These are phyloP conservation scores for Epinotia demarniana DNA, from an alignment of 2,888 invertebrate genomes.

Conservation along the genomic window DNA sequence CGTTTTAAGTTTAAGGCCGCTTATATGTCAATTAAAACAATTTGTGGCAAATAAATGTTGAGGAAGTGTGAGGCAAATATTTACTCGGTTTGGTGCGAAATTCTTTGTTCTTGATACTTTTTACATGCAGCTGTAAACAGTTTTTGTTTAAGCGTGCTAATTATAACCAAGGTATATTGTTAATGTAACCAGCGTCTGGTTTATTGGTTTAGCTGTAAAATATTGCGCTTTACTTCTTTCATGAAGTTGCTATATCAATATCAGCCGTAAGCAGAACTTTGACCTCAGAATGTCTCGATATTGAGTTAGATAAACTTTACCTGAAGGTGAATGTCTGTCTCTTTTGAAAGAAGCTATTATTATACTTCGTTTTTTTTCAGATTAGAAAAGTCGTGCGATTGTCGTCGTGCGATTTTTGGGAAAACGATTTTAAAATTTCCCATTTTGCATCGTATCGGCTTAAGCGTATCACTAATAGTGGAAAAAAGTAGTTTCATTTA, in stretches of 20 bases:
- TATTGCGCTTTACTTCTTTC: background rate
- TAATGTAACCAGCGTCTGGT: background rate
- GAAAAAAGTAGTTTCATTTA: no score
- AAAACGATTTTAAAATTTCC: no score
- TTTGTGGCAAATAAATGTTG: slow-evolving; percentile 16
- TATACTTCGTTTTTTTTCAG: no score
- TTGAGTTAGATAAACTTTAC: background rate
- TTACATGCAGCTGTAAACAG: slow-evolving; percentile 24
- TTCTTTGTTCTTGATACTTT: slow-evolving; percentile 26
- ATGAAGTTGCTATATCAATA: background rate
- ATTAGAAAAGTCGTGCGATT: no score
- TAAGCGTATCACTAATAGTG: no score
- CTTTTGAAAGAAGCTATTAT: background rate
- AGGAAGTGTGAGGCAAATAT: slow-evolving; percentile 31
- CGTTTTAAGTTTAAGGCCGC: slow-evolving; percentile 30
- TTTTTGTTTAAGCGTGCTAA: slow-evolving; percentile 18
- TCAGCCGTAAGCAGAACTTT: background rate
- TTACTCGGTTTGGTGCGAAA: slow-evolving; percentile 17
- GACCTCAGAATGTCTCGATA: background rate
- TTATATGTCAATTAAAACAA: slow-evolving; percentile 33
- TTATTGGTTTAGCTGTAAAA: background rate
- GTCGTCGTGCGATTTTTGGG: no score
- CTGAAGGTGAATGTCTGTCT: background rate
- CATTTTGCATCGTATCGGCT: no score
- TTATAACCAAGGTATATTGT: background rate